Evolutionary conservation across 2,888 invertebrate genomes (phyloP), one percentile per base, ranked within the genome.

Genomic region (Yponomeuta cagnagella): DNA sequence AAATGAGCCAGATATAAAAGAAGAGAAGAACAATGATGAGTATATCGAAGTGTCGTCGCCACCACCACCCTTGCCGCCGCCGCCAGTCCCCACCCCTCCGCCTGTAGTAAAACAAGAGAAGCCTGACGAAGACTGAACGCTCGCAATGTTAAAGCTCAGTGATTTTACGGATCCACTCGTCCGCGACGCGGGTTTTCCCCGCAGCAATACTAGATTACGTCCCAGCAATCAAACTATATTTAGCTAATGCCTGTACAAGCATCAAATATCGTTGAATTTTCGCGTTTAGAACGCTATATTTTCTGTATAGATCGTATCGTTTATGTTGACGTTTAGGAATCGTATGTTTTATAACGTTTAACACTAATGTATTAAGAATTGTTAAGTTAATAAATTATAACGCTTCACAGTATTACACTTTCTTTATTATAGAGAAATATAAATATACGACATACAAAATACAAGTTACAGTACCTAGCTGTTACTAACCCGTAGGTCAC

Each of bases 131-230:
- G 88, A 90, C 76, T 87, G 79, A 85, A 76, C 74, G 74, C 70
- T 10, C 37, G 15, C 37, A 58, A 58, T 58, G 15, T 37, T 31
- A 66, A 31, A 15, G 31, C 15, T 31, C 66, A 66, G 12, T 66
- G 31, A 58, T 58, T 43, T 58, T 12, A 58, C 15, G 15, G 52
- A 58, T 58, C 52, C 12, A 58, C 52, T 88, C 91, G 91, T 91
- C 91, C 90, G 81, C 75, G 74, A 85, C 77, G 89, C 85, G 88
- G 86, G 81, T 76, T 73, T 72, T 72, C 66, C 81, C 90, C 90
- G 89, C 85, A 84, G 91, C 91, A 92, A 92, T 92, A 92, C 85
- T 90, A 90, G 90, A 89, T 88, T 88, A 90, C 91, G 91, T 92
- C 91, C 91, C 84, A 81, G 80, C 77, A 80, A 80, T 66, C 15